These are phyloP conservation scores for Saccopteryx bilineata DNA, from an alignment of 2,113 vertebrate species.

Conservation along the genomic window DNA sequence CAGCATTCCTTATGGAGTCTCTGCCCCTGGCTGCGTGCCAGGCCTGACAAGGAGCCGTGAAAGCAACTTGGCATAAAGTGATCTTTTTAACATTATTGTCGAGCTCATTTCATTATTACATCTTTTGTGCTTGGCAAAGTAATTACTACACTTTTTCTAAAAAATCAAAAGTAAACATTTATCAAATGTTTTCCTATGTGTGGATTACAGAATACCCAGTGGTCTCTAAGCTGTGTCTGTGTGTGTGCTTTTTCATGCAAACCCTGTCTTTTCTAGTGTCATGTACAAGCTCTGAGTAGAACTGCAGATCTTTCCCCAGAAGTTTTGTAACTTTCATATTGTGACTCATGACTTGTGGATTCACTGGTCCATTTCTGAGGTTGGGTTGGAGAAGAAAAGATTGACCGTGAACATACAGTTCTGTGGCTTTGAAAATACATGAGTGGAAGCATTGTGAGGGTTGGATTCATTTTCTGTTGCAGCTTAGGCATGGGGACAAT, in stretches of 20 bases:
- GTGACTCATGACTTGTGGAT: not conserved
- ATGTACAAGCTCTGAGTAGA: not conserved
- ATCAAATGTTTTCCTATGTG: constrained; percentile 25
- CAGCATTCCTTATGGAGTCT: constrained; percentile 11
- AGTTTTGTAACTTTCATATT: not conserved
- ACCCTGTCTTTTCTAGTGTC: not conserved
- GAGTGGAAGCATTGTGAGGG: not conserved
- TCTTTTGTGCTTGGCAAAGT: constrained; percentile 73
- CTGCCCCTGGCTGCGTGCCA: constrained; percentile 2
- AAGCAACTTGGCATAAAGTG: constrained; percentile 72
- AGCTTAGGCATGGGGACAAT: not conserved
- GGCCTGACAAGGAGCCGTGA: constrained; percentile 70
- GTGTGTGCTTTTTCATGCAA: not conserved
- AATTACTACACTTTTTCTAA: constrained; percentile 57
- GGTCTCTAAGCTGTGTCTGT: not conserved
- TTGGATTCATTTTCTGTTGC: not conserved
- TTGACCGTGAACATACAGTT: rapidly evolving
- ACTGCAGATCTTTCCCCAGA: not conserved
- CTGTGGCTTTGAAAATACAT: not conserved
- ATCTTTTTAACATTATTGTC: not conserved
- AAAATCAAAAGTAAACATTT: constrained; percentile 55
- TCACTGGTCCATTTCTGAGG: not conserved
- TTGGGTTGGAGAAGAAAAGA: not conserved
- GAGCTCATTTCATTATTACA: constrained; percentile 59
- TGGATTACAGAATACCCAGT: not conserved